Base-by-base conservation (phyloP, 2,113 vertebrate genomes). In the Gambusia holbrooki region DNA sequence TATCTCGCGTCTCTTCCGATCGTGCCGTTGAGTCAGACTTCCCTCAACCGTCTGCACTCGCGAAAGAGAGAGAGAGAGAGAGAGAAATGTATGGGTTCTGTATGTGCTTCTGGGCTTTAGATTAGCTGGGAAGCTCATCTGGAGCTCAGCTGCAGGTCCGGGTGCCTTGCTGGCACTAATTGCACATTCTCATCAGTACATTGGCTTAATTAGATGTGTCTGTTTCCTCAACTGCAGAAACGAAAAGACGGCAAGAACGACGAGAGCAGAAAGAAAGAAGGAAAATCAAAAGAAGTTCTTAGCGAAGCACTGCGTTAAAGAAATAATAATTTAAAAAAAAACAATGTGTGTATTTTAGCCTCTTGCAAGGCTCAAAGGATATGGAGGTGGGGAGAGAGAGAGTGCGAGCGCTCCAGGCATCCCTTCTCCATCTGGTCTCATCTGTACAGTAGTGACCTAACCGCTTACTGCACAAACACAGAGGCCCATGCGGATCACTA, bases 151-250 rank as follows among this genome's bases (percentile, higher is more conserved):
- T 83, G 79, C 81, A 66, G 73, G 25, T 73, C 76, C 62, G 54
- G 69, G 79, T 81, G 62, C 82, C 76, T 72, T 77, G 80, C 73
- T 89, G 86, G 71, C 83, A 72, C 86, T 89, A 88, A 90, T 88
- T 87, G 90, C 89, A 79, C 85, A 62, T 83, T 70, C 83, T 85
- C 80, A 85, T 91, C 84, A 89, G 76, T 85, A 75, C 66, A 72
- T 76, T 72, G 69, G 76, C 83, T 91, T 92, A 90, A 92, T 94
- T 88, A 87, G 81, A 83, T 63, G 71, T 82, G 71, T 90, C 80
- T 90, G 62, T 79, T 83, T 82, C 77, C 61, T 86, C 48, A 60
- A 81, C 35, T 63, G 73, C 67, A 84, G 66, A 35, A 73, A 40
- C 60, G 30, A 83, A 37, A 77, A 83, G 40, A 62, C 37, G 72